Evolutionary conservation across 2,888 invertebrate species (phyloP).

Genomic region (Tridacna crocea): DNA sequence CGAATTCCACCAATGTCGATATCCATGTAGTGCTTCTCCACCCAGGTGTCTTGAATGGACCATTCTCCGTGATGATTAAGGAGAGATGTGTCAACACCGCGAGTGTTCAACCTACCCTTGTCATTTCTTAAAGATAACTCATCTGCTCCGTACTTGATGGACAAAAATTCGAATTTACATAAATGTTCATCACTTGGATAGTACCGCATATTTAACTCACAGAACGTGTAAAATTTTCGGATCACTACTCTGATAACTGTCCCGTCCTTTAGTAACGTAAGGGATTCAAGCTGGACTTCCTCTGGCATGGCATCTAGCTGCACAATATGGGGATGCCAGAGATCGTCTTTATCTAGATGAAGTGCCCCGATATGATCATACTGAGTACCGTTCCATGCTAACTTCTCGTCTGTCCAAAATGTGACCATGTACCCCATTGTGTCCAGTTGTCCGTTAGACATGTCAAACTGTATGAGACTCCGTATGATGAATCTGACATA

Average conservation of each 20-base stretch:
- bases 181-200: not conserved
- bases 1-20: not conserved
- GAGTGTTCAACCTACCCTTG: too few species aligned
- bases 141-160: not conserved
- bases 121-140: not conserved
- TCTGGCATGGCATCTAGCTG: conserved; percentile 10
- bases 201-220: conserved; percentile 3
- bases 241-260: not conserved
- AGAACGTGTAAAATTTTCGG: conserved; percentile 14
- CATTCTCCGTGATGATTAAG: conserved; percentile 12
- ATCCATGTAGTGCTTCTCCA: not conserved
- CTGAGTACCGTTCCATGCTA: not conserved
- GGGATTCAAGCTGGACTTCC: not conserved
- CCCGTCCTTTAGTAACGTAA: not conserved
- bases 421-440: conserved; percentile 12
- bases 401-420: conserved; percentile 5
- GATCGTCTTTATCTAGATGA: not conserved
- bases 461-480: conserved; percentile 11
- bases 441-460: conserved; percentile 7
- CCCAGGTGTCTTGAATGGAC: not conserved
- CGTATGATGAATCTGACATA: not conserved
- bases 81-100: not conserved
- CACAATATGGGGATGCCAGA: not conserved
- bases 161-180: conserved; percentile 11
- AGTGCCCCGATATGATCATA: not conserved